Conservation (phyloP, 2,113 vertebrate species). For the Ornithorhynchus anatinus region DNA sequence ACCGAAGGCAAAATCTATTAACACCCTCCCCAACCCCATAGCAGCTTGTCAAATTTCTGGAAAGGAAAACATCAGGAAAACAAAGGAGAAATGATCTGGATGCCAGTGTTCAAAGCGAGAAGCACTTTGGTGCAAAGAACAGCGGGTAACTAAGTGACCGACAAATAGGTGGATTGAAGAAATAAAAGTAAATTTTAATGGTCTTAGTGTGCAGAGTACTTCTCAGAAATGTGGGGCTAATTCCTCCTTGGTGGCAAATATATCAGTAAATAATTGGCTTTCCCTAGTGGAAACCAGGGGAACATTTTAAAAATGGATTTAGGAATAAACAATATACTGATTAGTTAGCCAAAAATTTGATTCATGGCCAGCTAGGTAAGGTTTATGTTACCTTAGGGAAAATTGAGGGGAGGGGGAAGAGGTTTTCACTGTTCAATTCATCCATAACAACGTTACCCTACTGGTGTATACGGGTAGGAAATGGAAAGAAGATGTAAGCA, state of each 20-base stretch:
- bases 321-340: neutral
- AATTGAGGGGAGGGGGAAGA: neutral
- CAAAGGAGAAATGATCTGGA: neutral
- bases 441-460: neutral
- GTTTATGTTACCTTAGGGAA: neutral
- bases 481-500: neutral
- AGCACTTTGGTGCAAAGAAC: neutral
- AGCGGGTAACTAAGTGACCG: neutral
- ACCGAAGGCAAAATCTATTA: neutral
- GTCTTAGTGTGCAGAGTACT: neutral
- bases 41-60: neutral
- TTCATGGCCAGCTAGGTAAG: neutral
- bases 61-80: neutral
- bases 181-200: constrained; percentile 1
- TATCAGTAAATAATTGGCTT: constrained; percentile 24
- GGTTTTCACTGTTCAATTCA: too few species aligned
- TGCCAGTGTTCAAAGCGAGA: neutral
- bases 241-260: neutral
- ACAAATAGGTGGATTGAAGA: constrained; percentile 1
- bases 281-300: constrained; percentile 14
- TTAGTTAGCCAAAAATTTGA: neutral
- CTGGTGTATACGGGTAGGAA: neutral
- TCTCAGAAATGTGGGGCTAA: constrained; percentile 1
- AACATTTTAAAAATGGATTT: neutral
- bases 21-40: neutral